Evolutionary conservation across 2,797 vertebrate species (phyloP).

Genomic region (Catamblyrhynchus diadema): DNA sequence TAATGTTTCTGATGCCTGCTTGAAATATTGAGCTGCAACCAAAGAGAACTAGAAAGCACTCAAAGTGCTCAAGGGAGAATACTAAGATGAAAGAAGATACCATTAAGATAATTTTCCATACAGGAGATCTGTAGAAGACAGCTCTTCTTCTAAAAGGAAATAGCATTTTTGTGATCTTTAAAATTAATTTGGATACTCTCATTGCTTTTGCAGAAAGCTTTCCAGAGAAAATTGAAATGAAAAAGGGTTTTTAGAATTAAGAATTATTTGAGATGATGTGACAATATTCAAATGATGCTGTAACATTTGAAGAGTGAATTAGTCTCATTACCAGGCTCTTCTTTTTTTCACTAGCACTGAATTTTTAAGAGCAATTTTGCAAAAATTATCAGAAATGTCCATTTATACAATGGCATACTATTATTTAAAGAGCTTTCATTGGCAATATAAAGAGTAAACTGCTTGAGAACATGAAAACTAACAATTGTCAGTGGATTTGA

Average conservation of each 20-base stretch:
- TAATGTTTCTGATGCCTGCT: neutral
- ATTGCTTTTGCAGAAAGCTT: slow-evolving; percentile 21
- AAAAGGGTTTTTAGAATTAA: neutral
- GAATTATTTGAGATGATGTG: neutral
- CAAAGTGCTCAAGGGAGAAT: slow-evolving; percentile 26
- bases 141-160: slow-evolving; percentile 10
- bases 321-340: neutral
- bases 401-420: neutral
- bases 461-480: neutral
- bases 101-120: slow-evolving; percentile 55
- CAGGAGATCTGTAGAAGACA: slow-evolving; percentile 18
- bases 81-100: slow-evolving; percentile 35
- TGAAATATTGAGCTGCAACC: slow-evolving; percentile 29
- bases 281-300: neutral
- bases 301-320: slow-evolving; percentile 30
- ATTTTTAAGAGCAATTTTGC: slow-evolving; percentile 3
- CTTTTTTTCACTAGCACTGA: neutral
- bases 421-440: neutral
- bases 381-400: neutral
- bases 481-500: neutral
- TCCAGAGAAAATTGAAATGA: slow-evolving; percentile 13
- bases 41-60: slow-evolving; percentile 40
- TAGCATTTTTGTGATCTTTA: slow-evolving; percentile 32
- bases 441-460: neutral
- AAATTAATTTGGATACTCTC: slow-evolving; percentile 39